Percentiles rank a stretch among this genome's conserved stretches.
Evolutionary conservation across 2,113 vertebrate species (phyloP).

Genomic region (Pseudorectes ferrugineus): DNA sequence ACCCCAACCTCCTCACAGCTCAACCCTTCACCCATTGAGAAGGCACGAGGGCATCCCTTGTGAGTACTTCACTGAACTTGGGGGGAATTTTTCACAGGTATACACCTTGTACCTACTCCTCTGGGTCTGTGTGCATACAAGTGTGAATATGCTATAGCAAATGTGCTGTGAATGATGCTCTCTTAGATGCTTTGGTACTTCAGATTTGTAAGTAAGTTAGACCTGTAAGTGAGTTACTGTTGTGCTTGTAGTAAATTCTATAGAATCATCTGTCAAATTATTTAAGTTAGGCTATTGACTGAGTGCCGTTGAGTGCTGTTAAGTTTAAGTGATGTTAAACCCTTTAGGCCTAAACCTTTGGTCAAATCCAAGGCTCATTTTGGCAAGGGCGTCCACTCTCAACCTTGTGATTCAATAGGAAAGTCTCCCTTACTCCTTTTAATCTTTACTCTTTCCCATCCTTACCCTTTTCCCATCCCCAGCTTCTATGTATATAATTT

Average conservation of each 20-base stretch:
- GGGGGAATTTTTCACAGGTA: background rate
- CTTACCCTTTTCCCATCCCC: background rate
- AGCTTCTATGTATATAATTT: background rate
- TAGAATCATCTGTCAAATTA: background rate
- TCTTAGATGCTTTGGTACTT: background rate
- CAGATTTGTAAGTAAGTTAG: background rate
- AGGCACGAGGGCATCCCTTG: too few species aligned
- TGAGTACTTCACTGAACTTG: background rate
- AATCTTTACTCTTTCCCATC: background rate
- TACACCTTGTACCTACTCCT: background rate
- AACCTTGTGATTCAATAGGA: background rate
- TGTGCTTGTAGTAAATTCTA: background rate
- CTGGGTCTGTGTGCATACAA: background rate
- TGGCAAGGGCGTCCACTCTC: background rate
- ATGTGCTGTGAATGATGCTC: background rate
- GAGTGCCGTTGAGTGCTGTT: background rate
- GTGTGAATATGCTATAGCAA: background rate
- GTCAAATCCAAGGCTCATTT: background rate
- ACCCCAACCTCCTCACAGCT: rapidly evolving
- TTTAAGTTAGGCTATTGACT: background rate
- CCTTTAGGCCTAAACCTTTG: background rate
- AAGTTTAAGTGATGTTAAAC: background rate
- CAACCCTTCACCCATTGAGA: background rate
- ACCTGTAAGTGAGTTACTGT: background rate
- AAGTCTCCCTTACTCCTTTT: background rate